These are phyloP conservation scores for Melopsittacus undulatus DNA, from an alignment of 2,797 vertebrate species.

Conservation along the genomic window DNA sequence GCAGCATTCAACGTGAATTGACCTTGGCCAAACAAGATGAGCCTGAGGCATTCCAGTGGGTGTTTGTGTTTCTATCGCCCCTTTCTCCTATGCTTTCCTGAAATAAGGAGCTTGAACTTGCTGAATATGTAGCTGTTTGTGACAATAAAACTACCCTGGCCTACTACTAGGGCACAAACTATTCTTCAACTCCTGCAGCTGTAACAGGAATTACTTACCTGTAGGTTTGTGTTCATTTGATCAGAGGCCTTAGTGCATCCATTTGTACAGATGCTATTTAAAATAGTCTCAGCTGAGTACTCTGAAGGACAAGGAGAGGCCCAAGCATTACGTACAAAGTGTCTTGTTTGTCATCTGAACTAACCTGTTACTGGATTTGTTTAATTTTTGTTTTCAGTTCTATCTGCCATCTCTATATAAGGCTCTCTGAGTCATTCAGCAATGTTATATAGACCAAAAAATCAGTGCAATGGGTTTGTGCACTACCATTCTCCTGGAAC, in stretches of 20 bases:
- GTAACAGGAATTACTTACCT: constrained; percentile 24
- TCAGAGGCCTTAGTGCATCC: not conserved
- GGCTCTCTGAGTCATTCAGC: not conserved
- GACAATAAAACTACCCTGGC: not conserved
- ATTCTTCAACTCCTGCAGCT: not conserved
- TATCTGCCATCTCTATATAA: not conserved
- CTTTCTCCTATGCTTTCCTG: not conserved
- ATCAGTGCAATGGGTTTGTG: not conserved
- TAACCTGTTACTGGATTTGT: constrained; percentile 10
- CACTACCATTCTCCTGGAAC: not conserved
- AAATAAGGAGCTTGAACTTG: not conserved
- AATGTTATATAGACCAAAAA: not conserved
- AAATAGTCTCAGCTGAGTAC: not conserved
- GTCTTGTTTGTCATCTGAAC: not conserved
- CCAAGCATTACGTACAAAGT: not conserved
- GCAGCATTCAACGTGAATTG: not conserved
- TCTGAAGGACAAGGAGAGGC: not conserved
- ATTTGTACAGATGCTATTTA: not conserved
- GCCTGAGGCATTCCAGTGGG: not conserved
- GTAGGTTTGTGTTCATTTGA: constrained; percentile 1
- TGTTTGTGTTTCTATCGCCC: not conserved
- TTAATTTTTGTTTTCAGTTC: constrained; percentile 4
- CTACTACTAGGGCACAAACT: not conserved
- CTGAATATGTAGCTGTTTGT: not conserved
- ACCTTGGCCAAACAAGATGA: not conserved